Evolutionary conservation across 2,113 vertebrate species (phyloP), one percentile per base, ranked within the genome.

Genomic region (Triplophysa tibetana): DNA sequence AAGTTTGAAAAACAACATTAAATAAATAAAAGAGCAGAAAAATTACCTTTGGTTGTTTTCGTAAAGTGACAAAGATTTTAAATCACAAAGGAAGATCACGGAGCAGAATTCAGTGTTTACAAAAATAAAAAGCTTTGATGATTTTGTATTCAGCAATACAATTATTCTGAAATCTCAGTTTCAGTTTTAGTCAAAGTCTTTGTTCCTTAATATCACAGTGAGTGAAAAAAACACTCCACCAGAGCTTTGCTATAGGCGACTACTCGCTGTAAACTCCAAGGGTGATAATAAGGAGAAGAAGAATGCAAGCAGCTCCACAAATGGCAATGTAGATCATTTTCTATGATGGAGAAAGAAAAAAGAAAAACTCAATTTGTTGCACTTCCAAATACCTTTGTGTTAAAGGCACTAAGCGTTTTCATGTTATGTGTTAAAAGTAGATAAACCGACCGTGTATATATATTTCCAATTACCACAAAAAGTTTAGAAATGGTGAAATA

Each of bases 271-370:
- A 77, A 73, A 86, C 89, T 78, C 92, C 94, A 79, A 96, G 85
- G 88, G 94, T 88, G 91, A 96, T 93, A 87, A 79, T 3, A 38
- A 94, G 91, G 86, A 96, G 87, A 88, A 83, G 65, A 43, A 96
- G 85, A 87, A 96, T 82, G 83, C 90, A 86, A 85, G 93, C 75
- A 78, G 70, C 84, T 79, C 93, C 93, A 90, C 94, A 95, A 77
- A 94, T 86, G 89, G 93, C 89, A 78, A 96, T 87, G 90, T 91
- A 92, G 77, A 95, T 85, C 87, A 87, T 77, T 94, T 95, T 97
- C 96, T 99, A 91, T 83, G n/a, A 24, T 14, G 54, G 21, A 60
- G 45, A 24, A 19, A 79, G 3, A 43, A 45, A 26, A 78, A 26
- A 26, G 54, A 19, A 21, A 23, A 48, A 21, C 41, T 24, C 14